Conservation (phyloP, 2,888 invertebrate genomes). For the Xestia ashworthii region DNA sequence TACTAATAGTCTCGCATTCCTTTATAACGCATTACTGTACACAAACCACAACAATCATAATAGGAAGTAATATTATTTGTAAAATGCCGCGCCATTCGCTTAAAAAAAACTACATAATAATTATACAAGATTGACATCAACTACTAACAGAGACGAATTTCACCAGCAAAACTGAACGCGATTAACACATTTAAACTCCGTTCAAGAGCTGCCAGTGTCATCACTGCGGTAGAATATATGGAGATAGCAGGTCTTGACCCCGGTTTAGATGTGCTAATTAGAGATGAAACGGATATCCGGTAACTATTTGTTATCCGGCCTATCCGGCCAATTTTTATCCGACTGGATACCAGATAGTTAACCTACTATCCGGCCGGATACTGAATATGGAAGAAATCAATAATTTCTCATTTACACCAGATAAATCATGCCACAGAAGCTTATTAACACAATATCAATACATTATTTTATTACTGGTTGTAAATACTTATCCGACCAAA, state of each 20-base stretch:
- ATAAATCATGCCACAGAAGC: no score
- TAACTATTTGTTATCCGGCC: no score
- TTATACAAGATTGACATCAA: neutral
- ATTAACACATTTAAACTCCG: neutral
- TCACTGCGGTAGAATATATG: neutral
- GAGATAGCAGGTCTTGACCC: neutral
- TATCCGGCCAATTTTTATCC: no score
- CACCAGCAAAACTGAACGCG: neutral
- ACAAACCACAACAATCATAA: conserved; percentile 27
- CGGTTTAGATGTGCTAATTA: neutral
- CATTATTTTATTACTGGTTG: no score
- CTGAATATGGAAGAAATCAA: no score
- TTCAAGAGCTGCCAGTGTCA: neutral
- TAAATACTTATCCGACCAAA: no score
- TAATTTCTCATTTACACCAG: no score
- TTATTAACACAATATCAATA: no score
- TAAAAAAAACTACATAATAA: conserved; percentile 6
- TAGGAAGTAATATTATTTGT: conserved; percentile 12
- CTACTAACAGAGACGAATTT: neutral
- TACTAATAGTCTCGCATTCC: conserved; percentile 21
- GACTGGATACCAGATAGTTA: no score
- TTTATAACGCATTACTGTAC: conserved; percentile 22
- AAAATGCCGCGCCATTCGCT: conserved; percentile 26
- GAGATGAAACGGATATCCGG: no score
- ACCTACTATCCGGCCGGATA: no score